Base-by-base conservation (phyloP, 35 echinoderm and acorn worm species). In the Stichopus chloronotus region DNA sequence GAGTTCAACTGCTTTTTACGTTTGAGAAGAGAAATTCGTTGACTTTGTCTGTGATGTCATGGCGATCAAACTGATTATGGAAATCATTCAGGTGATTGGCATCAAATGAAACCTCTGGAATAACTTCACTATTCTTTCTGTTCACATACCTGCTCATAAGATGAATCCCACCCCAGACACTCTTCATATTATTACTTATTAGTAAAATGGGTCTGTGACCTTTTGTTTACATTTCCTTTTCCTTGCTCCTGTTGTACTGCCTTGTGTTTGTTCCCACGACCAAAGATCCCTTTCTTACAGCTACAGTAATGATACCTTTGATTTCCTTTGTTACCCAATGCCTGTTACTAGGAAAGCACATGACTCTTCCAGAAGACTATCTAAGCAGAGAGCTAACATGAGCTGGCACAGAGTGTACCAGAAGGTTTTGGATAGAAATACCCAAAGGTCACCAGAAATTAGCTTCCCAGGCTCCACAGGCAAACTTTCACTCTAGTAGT, bases 101-200 rank as follows among this genome's bases (percentile, higher is more conserved):
- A 72, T 72, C 69, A 72, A 72, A 1, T 19, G 69, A 72, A 72
- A n/a, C 19, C 12, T 72, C 6, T 16, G 81, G 81, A 10, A 84
- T 56, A 17, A 6, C 1, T 4, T 17, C 13, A 55, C 53, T 55
- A 19, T 72, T 6, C 13, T 72, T 72, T 4, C 8, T n/a, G 56
- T 56, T 84, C 2, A 4, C 56, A 59, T 58, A 84, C 81, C 81
- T 54, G 57, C 81, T 84, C 81, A 84, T 84, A 7, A 84, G 21
- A 13, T 54, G 81, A 4, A 59, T 17, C 52, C 78, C 78, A 52
- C 14, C 78, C 78, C 25, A 81, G 23, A 81, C 78, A 81, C 78
- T 9, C 25, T 52, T 81, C 78, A 81, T 81, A 30, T 81, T 81
- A 81, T 81, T 81, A 25, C 23, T 17, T 6, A 43, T 78, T 63